Evolutionary conservation across 2,888 invertebrate species (phyloP).

Genomic region (Trichogramma evanescens): DNA sequence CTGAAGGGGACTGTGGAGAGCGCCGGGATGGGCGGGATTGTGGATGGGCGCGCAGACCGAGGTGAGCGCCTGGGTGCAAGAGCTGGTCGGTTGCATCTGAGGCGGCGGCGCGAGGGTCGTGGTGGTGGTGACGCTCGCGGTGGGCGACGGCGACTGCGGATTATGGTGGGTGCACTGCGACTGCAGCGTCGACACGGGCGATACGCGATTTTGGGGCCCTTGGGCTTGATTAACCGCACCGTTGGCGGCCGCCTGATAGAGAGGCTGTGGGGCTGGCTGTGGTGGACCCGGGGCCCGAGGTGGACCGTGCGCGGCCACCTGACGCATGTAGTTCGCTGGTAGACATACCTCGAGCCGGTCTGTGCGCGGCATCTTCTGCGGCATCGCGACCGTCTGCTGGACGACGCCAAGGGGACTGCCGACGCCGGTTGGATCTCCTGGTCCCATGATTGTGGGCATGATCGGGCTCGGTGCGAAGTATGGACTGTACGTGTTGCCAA

Average conservation of each 20-base stretch:
- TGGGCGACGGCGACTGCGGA: not conserved
- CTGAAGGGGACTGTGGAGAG: conserved; percentile 41
- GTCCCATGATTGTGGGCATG: conserved; percentile 84
- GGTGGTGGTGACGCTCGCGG: not conserved
- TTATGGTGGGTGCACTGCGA: conserved; percentile 41
- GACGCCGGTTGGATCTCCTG: conserved; percentile 67
- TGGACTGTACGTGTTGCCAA: conserved; percentile 83
- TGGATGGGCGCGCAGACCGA: conserved; percentile 39
- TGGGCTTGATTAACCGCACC: conserved; percentile 30
- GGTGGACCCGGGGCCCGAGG: conserved; percentile 41
- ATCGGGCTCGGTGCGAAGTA: conserved; percentile 83
- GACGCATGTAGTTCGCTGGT: conserved; percentile 39
- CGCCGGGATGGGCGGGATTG: conserved; percentile 39
- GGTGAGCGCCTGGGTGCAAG: conserved; percentile 37
- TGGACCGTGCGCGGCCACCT: conserved; percentile 42
- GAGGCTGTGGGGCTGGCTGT: conserved; percentile 33
- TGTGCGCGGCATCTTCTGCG: conserved; percentile 91
- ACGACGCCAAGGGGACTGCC: conserved; percentile 77
- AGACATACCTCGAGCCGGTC: conserved; percentile 91
- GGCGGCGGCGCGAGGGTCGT: not conserved
- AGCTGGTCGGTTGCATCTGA: conserved; percentile 16
- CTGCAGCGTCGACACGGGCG: conserved; percentile 37
- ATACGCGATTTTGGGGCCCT: conserved; percentile 37
- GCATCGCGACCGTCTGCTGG: conserved; percentile 77
- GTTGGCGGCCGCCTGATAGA: conserved; percentile 39